phyloP scores from a whole-genome alignment of 1,140 invertebrate species.

The Drosophila tropicalis region DNA sequence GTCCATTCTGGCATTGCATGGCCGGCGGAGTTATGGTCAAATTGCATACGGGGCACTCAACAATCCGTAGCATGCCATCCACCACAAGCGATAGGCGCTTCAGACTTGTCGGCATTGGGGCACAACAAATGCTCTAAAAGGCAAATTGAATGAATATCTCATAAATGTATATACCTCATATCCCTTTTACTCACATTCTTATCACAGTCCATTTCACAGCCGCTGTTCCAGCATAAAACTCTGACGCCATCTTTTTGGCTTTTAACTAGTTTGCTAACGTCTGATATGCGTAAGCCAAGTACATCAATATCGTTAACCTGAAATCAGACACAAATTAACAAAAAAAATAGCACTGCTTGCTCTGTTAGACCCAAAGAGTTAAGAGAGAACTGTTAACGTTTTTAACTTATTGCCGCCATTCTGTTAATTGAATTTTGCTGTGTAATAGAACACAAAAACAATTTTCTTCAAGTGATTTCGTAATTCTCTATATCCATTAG shows the following conservation, averaged over 20 bases:
- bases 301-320: constrained; percentile 86
- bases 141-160: background rate
- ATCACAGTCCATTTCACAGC: constrained; percentile 83
- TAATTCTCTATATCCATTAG: background rate
- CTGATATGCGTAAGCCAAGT: constrained; percentile 85
- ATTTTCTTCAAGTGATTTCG: background rate
- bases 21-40: constrained; percentile 86
- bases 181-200: constrained; percentile 75
- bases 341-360: constrained; percentile 25
- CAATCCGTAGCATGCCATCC: constrained; percentile 84
- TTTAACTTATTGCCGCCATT: background rate
- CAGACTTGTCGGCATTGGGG: constrained; percentile 84
- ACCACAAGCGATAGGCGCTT: constrained; percentile 84
- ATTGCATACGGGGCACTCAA: constrained; percentile 87
- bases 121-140: constrained; percentile 83
- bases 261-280: constrained; percentile 85
- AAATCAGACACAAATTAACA: background rate
- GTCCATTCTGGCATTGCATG: constrained; percentile 88
- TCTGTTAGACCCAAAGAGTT: constrained; percentile 15
- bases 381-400: constrained; percentile 19
- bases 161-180: background rate
- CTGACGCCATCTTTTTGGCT: constrained; percentile 79
- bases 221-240: constrained; percentile 84
- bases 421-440: background rate
- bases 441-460: background rate